These are phyloP conservation scores for Parnassius apollo DNA, from an alignment of 2,888 invertebrate species.

Conservation along the genomic window DNA sequence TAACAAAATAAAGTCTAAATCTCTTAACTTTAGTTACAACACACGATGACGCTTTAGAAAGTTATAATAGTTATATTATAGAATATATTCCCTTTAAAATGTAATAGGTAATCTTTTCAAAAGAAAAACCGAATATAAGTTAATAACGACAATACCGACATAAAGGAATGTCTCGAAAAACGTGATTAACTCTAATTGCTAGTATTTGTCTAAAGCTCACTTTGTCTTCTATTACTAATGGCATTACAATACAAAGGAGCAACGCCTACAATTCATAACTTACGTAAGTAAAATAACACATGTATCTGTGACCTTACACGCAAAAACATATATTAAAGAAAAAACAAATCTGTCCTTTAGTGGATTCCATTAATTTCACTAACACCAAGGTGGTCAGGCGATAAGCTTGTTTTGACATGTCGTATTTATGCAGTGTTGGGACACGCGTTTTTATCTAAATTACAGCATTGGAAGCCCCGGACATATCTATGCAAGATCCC, in stretches of 20 bases:
- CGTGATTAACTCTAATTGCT: constrained; percentile 24
- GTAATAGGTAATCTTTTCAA: background rate
- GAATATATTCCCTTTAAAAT: too few species aligned
- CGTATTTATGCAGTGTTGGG: constrained; percentile 69
- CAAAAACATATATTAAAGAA: constrained; percentile 37
- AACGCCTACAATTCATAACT: constrained; percentile 27
- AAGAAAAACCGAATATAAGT: background rate
- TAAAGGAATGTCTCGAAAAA: constrained; percentile 15
- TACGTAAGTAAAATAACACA: constrained; percentile 34
- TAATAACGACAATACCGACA: constrained; percentile 1
- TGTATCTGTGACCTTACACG: constrained; percentile 35
- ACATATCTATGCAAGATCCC: constrained; percentile 55
- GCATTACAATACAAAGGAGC: constrained; percentile 25
- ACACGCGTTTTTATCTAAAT: constrained; percentile 73
- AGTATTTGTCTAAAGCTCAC: constrained; percentile 22
- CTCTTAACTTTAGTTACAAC: too few species aligned
- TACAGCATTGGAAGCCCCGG: constrained; percentile 69
- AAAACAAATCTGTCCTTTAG: constrained; percentile 51
- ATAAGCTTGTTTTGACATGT: constrained; percentile 70
- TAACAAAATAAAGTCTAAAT: too few species aligned
- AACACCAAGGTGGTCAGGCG: constrained; percentile 70
- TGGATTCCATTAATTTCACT: constrained; percentile 65
- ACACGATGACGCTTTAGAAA: too few species aligned
- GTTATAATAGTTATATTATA: too few species aligned
- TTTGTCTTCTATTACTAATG: constrained; percentile 24